Evolutionary conservation across 30 jellyfish, hydroid and myxozoan species (phyloP), one percentile per base, ranked within the genome.

Genomic region (Aurelia sp.): DNA sequence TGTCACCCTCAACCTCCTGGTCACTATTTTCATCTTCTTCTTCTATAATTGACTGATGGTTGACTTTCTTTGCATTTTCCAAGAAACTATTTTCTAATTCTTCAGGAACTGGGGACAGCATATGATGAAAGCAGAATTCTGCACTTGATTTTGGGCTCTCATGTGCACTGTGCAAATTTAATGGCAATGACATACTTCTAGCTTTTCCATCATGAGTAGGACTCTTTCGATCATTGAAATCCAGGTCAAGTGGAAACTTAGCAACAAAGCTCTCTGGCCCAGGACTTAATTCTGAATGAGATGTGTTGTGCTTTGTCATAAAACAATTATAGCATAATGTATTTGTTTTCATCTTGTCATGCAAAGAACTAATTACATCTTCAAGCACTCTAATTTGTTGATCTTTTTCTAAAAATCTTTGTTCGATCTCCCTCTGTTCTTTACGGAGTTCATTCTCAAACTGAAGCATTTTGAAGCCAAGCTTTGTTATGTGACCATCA

Each of bases 21-120:
- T 69, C 79, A 21, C 18, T 74, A 7, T 78, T 78, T 20, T 19
- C 73, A 8, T 71, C 84, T 21, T 71, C 86, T 27, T 61, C 84
- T 40, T 41, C 77, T 15, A 72, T 72, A 9, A 40, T 12, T 27
- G 59, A 50, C 57, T 35, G 63, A 16, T 37, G 75, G 73, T 62
- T 71, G 3, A 40, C 71, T 72, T 66, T 84, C 75, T 33, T 84
- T 30, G 93, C 93, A 73, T 84, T 87, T 16, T 84, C 93, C 59
- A 61, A 22, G 30, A 84, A 61, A 55, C 87, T 84, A 37, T 35
- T 61, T 64, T 84, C 93, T 23, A 84, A 62, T 61, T 84, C 93
- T 48, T 84, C 93, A 50, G 93, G 93, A 13, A 84, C 93, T 57
- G 93, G 93, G 2, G 93, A 84, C 71, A 84, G 55, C 87, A 70